Percentiles rank a stretch among this genome's conserved stretches.
Conservation (phyloP, 2,113 vertebrate genomes). For the Oplegnathus fasciatus region DNA sequence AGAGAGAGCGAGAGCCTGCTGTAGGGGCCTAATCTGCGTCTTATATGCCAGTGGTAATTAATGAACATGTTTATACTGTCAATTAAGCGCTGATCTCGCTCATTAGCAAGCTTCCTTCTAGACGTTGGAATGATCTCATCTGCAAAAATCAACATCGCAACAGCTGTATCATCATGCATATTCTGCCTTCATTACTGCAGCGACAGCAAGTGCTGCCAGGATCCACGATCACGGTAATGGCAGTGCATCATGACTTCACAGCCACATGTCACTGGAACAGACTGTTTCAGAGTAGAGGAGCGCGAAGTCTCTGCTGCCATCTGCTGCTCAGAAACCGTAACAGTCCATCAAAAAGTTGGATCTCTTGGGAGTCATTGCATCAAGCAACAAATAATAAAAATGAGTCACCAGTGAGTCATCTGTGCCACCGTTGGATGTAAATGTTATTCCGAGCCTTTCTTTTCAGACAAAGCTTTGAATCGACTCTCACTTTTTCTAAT, state of each 20-base stretch:
- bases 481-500: not conserved
- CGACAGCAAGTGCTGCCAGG: slow-evolving; percentile 8
- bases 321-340: slow-evolving; percentile 61
- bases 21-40: not conserved
- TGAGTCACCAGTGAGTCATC: not conserved
- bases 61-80: slow-evolving; percentile 28
- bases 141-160: not conserved
- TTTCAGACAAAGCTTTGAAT: not conserved
- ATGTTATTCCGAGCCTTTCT: not conserved
- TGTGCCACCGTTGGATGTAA: not conserved
- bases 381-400: not conserved
- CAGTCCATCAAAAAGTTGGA: not conserved
- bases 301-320: slow-evolving; percentile 66
- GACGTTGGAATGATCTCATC: slow-evolving; percentile 24
- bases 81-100: slow-evolving; percentile 37
- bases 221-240: slow-evolving; percentile 15
- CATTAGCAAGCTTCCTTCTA: slow-evolving; percentile 23
- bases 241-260: slow-evolving; percentile 26
- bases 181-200: slow-evolving; percentile 23
- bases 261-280: not conserved
- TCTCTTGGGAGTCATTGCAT: not conserved
- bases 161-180: slow-evolving; percentile 24
- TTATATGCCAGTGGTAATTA: slow-evolving; percentile 21
- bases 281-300: not conserved
- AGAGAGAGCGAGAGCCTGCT: not conserved